A percentile compares a stretch with the other conserved stretches of the same genome.
phyloP scores from a whole-genome alignment of 2,113 vertebrate species.

The Taurulus bubalis region DNA sequence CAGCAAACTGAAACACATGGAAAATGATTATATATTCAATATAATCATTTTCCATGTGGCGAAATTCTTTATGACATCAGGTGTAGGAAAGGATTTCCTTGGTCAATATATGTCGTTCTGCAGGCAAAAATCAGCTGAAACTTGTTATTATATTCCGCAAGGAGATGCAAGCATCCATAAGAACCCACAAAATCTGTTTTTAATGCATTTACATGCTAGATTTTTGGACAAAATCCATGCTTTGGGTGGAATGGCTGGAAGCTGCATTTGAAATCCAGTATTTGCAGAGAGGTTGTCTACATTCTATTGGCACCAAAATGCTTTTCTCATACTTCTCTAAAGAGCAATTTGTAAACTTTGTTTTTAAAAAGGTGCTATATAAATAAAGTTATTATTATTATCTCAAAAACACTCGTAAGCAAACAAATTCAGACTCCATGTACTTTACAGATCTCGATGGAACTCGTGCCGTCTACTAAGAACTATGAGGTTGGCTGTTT shows the following conservation, averaged over 20 bases:
- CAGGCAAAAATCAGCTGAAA: not conserved
- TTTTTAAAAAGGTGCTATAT: too few species aligned
- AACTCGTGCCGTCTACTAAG: not conserved
- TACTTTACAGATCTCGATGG: not conserved
- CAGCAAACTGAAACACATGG: not conserved
- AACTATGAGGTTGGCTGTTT: not conserved
- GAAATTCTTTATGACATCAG: not conserved
- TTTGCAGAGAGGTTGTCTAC: not conserved
- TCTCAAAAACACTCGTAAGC: too few species aligned
- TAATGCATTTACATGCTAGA: not conserved
- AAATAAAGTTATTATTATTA: too few species aligned
- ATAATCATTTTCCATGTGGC: too few species aligned
- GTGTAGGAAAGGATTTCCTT: not conserved
- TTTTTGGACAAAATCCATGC: too few species aligned
- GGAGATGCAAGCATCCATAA: not conserved
- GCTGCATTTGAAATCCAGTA: not conserved
- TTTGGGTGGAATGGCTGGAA: too few species aligned
- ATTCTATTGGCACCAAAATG: not conserved
- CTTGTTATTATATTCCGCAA: not conserved
- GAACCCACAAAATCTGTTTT: not conserved
- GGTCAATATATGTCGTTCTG: not conserved
- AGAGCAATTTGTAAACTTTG: too few species aligned
- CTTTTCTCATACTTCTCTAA: too few species aligned
- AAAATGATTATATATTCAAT: not conserved
- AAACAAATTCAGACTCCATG: too few species aligned